These are phyloP conservation scores for Dicyrtoma fusca DNA, from an alignment of 2,888 invertebrate species.

Conservation along the genomic window DNA sequence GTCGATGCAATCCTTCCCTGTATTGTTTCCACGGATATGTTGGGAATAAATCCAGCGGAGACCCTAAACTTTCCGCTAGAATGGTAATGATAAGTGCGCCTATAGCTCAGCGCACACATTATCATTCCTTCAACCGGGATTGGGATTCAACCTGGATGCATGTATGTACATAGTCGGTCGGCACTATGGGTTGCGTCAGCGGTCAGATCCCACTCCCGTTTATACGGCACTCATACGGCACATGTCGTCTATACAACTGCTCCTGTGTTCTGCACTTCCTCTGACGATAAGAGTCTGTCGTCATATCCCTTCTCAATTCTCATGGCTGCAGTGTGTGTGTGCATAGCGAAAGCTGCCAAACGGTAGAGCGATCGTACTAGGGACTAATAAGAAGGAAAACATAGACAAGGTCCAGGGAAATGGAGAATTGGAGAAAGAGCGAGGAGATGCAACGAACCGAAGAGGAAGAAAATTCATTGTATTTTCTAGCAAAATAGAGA, in stretches of 20 bases:
- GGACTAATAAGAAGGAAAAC: not conserved
- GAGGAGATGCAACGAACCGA: slow-evolving; percentile 12
- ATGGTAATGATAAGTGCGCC: slow-evolving; percentile 13
- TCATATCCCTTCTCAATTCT: too few species aligned
- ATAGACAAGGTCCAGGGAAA: not conserved
- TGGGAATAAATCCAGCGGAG: slow-evolving; percentile 11
- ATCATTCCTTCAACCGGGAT: not conserved
- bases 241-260: too few species aligned
- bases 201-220: too few species aligned
- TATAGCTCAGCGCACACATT: slow-evolving; percentile 1
- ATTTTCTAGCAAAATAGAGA: slow-evolving; percentile 35
- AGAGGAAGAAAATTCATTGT: slow-evolving; percentile 32
- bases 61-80: slow-evolving; percentile 3
- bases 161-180: too few species aligned
- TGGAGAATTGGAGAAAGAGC: not conserved
- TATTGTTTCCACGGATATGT: not conserved
- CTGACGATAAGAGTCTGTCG: too few species aligned
- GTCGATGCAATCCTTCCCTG: slow-evolving; percentile 1
- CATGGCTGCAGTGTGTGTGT: too few species aligned
- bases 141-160: not conserved
- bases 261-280: too few species aligned
- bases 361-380: too few species aligned
- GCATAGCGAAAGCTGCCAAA: too few species aligned
- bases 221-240: too few species aligned
- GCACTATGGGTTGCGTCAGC: too few species aligned